Percentiles rank a stretch among this genome's conserved stretches.
Evolutionary conservation across 2,113 vertebrate genomes (phyloP).

Genomic region (Psilopsiagon aurifrons): DNA sequence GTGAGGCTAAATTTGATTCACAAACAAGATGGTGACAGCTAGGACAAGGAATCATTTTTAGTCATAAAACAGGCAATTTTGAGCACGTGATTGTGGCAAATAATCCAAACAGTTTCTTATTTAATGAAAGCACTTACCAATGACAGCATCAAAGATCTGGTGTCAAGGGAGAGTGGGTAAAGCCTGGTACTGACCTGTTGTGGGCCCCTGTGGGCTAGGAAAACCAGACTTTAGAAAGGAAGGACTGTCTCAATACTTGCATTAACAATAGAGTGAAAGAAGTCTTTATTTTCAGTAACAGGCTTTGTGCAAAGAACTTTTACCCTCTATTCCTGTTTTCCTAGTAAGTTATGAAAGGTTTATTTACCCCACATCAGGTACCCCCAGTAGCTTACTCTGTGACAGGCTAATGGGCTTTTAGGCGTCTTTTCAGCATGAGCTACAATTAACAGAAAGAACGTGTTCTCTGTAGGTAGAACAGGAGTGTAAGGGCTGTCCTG

Average conservation of each 20-base stretch:
- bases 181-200: background rate
- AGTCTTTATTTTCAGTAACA: background rate
- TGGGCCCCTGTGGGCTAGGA: fast-evolving
- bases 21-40: constrained; percentile 6
- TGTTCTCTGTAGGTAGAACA: background rate
- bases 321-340: background rate
- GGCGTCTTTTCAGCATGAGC: background rate
- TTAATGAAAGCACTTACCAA: constrained; percentile 6
- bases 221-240: background rate
- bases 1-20: background rate
- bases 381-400: background rate
- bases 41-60: constrained; percentile 13
- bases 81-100: background rate
- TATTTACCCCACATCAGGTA: background rate
- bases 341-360: background rate
- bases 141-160: background rate
- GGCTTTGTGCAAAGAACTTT: background rate
- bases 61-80: background rate
- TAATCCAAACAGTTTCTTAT: background rate
- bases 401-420: background rate
- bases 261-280: background rate
- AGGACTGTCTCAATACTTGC: background rate
- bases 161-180: background rate
- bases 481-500: background rate
- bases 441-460: background rate